These are phyloP conservation scores for Adelges cooleyi DNA, from an alignment of 1,140 invertebrate genomes.

Conservation along the genomic window DNA sequence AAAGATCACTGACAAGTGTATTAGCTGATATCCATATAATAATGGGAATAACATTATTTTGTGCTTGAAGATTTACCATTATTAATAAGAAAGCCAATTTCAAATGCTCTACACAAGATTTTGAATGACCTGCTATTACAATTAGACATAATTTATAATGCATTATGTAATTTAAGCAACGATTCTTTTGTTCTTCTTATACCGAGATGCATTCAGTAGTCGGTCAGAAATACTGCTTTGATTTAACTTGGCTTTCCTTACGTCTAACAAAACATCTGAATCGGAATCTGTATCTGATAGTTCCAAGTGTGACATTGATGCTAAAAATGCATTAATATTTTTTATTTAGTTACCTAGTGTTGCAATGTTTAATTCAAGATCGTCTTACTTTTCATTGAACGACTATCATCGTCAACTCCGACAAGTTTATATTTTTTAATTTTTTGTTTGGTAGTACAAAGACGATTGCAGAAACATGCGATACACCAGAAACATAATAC, in stretches of 20 bases:
- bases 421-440: slow-evolving; percentile 22
- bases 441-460: slow-evolving; percentile 37
- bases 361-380: no score
- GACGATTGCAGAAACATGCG: slow-evolving; percentile 51
- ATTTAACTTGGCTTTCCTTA: slow-evolving; percentile 13
- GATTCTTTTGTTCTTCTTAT: slow-evolving; percentile 19
- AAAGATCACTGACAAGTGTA: background rate
- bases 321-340: background rate
- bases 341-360: no score
- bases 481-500: slow-evolving; percentile 57
- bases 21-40: no score
- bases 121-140: no score
- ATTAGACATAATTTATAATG: no score
- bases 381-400: slow-evolving; percentile 7
- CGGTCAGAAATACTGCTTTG: slow-evolving; percentile 5
- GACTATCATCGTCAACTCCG: slow-evolving; percentile 14
- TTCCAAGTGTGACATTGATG: slow-evolving; percentile 17
- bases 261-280: slow-evolving; percentile 20
- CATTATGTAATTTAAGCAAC: slow-evolving; percentile 6
- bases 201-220: slow-evolving; percentile 1
- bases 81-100: no score
- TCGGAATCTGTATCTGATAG: slow-evolving; percentile 14
- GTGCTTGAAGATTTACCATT: no score
- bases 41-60: no score
- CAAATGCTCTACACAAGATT: no score